Evolutionary conservation across 1,140 invertebrate genomes (phyloP).

Genomic region (Drosophila truncata): DNA sequence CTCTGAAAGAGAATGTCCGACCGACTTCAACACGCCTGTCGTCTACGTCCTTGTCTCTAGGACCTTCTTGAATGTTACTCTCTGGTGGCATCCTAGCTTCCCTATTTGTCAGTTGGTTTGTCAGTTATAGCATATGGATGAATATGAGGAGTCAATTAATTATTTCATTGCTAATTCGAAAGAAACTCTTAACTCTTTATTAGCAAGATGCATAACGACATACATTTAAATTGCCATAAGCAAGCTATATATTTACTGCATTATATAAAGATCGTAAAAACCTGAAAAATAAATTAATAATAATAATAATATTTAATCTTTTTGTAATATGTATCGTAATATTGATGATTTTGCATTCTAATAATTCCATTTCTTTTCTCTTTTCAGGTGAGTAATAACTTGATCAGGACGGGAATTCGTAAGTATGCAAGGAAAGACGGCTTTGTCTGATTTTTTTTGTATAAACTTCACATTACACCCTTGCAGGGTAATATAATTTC

Average conservation of each 20-base stretch:
- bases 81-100: background rate
- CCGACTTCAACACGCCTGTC: slow-evolving; percentile 70
- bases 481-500: too few relatives aligned
- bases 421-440: slow-evolving; percentile 1
- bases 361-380: background rate
- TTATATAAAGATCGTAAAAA: too few relatives aligned
- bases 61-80: slow-evolving; percentile 10
- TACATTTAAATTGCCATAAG: too few relatives aligned
- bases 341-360: background rate
- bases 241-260: too few relatives aligned
- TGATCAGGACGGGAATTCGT: background rate
- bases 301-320: too few relatives aligned
- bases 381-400: slow-evolving; percentile 44
- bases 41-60: slow-evolving; percentile 29
- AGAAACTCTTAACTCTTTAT: background rate
- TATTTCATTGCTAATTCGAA: background rate
- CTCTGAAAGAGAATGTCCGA: slow-evolving; percentile 65
- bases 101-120: slow-evolving; percentile 45
- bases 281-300: too few relatives aligned
- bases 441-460: background rate
- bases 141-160: slow-evolving; percentile 1
- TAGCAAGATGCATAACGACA: too few relatives aligned
- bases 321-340: background rate
- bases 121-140: slow-evolving; percentile 48
- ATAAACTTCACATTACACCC: background rate